Evolutionary conservation across 2,797 vertebrate species (phyloP), one percentile per base, ranked within the genome.

Genomic region (Trichosurus vulpecula): DNA sequence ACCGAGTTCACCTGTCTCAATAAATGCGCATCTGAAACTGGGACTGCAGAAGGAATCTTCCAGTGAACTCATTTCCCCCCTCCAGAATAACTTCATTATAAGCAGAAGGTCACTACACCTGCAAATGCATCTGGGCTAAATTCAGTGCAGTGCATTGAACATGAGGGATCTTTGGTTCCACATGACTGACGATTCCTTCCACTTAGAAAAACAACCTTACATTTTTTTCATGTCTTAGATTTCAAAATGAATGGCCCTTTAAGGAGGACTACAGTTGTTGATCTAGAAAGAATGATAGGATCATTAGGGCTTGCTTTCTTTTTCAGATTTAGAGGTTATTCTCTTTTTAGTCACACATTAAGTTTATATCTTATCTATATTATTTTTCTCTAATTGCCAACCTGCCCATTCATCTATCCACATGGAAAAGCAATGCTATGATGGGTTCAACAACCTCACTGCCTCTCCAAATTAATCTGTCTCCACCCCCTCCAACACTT

Each of bases 201-300:
- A 94, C 54, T 96, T 96, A 94, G 91, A 91, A 87, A 97, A 97
- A 94, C 55, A 93, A 95, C 91, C 87, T 93, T n/a, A n/a, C n/a
- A 89, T 92, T 94, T 96, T 52, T 54, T 90, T 35, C 9, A 25
- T 87, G 87, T 87, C 87, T 87, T 87, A 25, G 74, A 74, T 74
- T 74, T 94, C 56, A 90, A 95, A 97, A 57, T 31, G 95, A 95
- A 91, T 81, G 74, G 92, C 91, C 35, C 96, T 91, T 94, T 66
- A 47, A n/a, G 54, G 52, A 95, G 55, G 87, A 27, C 81, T 87
- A 87, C 6, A 51, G 6, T 51, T 31, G 94, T 29, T 56, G 30
- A 56, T 93, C 58, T 91, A 12, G 35, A 91, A 74, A 92, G 54
- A 94, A 92, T 0, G 41, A 47, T 27, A 61, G n/a, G n/a, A 90